phyloP scores from a whole-genome alignment of 1,140 invertebrate species.

The Drosophila pallidifrons region DNA sequence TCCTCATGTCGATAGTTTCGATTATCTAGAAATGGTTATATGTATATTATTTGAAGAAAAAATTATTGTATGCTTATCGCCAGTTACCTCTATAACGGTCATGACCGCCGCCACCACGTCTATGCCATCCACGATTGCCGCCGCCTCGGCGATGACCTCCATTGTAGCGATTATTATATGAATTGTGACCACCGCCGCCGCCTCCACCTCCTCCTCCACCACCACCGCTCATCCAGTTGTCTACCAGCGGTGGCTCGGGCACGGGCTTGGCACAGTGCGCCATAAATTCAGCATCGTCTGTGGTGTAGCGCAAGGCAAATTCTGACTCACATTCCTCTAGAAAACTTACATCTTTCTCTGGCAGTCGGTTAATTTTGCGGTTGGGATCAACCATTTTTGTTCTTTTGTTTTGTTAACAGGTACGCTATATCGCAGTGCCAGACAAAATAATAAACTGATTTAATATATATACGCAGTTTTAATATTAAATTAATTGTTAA shows the following conservation, averaged over 20 bases:
- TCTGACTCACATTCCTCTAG: slow-evolving; percentile 86
- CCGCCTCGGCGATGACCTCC: slow-evolving; percentile 56
- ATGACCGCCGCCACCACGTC: slow-evolving; percentile 45
- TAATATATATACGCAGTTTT: no score
- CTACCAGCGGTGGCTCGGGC: slow-evolving; percentile 85
- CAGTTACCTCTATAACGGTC: slow-evolving; percentile 53
- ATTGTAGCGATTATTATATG: slow-evolving; percentile 64
- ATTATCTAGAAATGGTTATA: slow-evolving; percentile 42
- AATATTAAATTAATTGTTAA: not conserved
- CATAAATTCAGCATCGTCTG: slow-evolving; percentile 86
- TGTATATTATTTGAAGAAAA: not conserved
- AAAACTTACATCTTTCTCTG: slow-evolving; percentile 85
- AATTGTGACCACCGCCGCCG: slow-evolving; percentile 23
- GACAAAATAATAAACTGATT: not conserved
- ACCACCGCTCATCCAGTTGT: slow-evolving; percentile 85
- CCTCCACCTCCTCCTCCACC: slow-evolving; percentile 33
- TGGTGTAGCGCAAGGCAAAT: slow-evolving; percentile 86
- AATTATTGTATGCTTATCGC: not conserved
- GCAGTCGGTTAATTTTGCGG: slow-evolving; percentile 83
- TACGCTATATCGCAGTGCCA: not conserved
- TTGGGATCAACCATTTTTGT: slow-evolving; percentile 82
- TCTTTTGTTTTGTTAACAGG: not conserved
- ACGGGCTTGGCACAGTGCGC: slow-evolving; percentile 77
- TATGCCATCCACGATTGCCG: slow-evolving; percentile 63
- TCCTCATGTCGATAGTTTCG: slow-evolving; percentile 52